Evolutionary conservation across 2,113 vertebrate species (phyloP).

Genomic region (Loxodonta africana): DNA sequence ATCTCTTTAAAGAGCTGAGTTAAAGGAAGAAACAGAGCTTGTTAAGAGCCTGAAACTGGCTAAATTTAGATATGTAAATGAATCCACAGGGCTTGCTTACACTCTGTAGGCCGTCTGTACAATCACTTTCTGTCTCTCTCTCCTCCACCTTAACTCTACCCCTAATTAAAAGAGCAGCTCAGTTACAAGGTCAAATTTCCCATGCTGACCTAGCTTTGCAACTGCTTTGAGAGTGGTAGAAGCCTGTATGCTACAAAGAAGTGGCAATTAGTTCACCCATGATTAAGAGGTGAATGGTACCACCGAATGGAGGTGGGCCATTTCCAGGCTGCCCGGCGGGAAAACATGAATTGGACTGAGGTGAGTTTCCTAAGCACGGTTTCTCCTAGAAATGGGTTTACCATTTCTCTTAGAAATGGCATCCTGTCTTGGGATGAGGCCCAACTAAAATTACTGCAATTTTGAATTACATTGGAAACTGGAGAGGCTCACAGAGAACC

Average conservation of each 20-base stretch:
- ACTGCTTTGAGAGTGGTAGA: constrained; percentile 2
- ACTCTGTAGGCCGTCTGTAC: constrained; percentile 12
- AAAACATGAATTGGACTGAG: constrained; percentile 38
- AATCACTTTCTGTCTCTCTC: not conserved
- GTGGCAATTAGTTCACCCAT: constrained; percentile 41
- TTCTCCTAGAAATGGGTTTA: constrained; percentile 44
- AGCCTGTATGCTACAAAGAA: not conserved
- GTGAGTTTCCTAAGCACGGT: constrained; percentile 11
- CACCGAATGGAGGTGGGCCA: constrained; percentile 28
- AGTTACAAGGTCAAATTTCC: constrained; percentile 53
- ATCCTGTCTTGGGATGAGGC: not conserved
- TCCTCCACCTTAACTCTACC: not conserved
- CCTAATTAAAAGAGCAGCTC: constrained; percentile 63
- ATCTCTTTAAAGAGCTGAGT: constrained; percentile 72
- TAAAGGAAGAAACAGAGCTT: constrained; percentile 67
- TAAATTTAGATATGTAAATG: constrained; percentile 79
- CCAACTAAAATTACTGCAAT: constrained; percentile 61
- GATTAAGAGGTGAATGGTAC: constrained; percentile 53
- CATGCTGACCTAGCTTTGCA: constrained; percentile 16
- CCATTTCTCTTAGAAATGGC: constrained; percentile 50
- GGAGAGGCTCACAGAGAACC: not conserved
- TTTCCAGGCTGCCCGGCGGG: constrained; percentile 48
- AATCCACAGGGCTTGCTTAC: constrained; percentile 52
- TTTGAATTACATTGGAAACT: constrained; percentile 46
- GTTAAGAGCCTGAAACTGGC: constrained; percentile 9